These are phyloP conservation scores for Euclidia mi DNA, from an alignment of 2,888 invertebrate species.

Conservation along the genomic window DNA sequence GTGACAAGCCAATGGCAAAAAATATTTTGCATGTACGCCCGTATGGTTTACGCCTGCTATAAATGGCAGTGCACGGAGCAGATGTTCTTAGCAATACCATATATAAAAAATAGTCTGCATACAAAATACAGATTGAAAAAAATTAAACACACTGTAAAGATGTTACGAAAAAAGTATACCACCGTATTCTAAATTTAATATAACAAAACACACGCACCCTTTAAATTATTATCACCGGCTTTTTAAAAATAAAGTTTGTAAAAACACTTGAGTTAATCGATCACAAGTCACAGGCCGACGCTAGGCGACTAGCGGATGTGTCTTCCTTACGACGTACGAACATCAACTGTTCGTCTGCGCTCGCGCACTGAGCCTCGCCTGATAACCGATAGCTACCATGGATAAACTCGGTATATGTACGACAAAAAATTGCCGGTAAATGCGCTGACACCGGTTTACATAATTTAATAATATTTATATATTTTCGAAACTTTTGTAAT, in stretches of 20 bases:
- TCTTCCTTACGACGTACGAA: slow-evolving; percentile 85
- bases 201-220: slow-evolving; percentile 77
- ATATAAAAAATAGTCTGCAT: slow-evolving; percentile 31
- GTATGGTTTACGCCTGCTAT: slow-evolving; percentile 24
- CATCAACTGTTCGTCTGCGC: slow-evolving; percentile 85
- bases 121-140: slow-evolving; percentile 16
- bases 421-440: slow-evolving; percentile 70
- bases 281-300: slow-evolving; percentile 73
- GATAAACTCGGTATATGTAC: slow-evolving; percentile 72
- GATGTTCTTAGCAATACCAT: slow-evolving; percentile 19
- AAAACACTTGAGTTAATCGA: slow-evolving; percentile 74
- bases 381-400: slow-evolving; percentile 83
- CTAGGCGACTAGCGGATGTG: slow-evolving; percentile 81
- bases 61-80: slow-evolving; percentile 36
- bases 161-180: slow-evolving; percentile 31
- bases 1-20: not conserved
- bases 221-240: slow-evolving; percentile 61
- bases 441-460: slow-evolving; percentile 39
- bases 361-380: slow-evolving; percentile 69
- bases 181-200: slow-evolving; percentile 42
- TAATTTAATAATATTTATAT: slow-evolving; percentile 38
- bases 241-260: slow-evolving; percentile 58
- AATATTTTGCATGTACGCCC: slow-evolving; percentile 16
- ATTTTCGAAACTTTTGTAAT: slow-evolving; percentile 43
- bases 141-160: slow-evolving; percentile 42